Evolutionary conservation across 2,888 invertebrate genomes (phyloP).

Genomic region (Meloe dianella): DNA sequence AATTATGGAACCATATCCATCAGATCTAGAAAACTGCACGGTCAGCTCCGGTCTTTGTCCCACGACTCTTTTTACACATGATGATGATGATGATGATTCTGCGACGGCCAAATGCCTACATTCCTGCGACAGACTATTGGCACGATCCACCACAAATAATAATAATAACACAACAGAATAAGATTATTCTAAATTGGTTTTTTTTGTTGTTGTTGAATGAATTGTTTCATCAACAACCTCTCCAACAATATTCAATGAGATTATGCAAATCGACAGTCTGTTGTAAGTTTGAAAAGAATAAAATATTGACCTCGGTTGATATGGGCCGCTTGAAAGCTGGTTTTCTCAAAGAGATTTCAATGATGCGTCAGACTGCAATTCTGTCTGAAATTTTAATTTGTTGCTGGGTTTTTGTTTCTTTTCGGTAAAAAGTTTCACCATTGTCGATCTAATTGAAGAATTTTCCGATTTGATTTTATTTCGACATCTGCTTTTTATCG

Average conservation of each 20-base stretch:
- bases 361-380: conserved; percentile 15
- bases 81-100: conserved; percentile 18
- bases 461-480: neutral
- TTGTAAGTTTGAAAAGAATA: neutral
- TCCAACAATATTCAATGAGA: neutral
- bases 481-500: no score
- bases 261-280: neutral
- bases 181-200: neutral
- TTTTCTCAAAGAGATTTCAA: conserved; percentile 17
- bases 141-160: conserved; percentile 15
- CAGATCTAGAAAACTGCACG: neutral
- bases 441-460: neutral
- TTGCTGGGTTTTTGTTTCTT: neutral
- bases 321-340: conserved; percentile 8
- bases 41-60: conserved; percentile 23
- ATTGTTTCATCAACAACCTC: neutral
- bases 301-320: neutral
- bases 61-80: conserved; percentile 23
- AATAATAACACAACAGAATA: conserved; percentile 19
- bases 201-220: neutral
- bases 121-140: conserved; percentile 8
- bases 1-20: conserved; percentile 7
- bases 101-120: conserved; percentile 8
- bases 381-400: neutral
- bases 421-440: neutral